These are phyloP conservation scores for Ammodytes dubius DNA, from an alignment of 2,113 vertebrate species.

Conservation along the genomic window DNA sequence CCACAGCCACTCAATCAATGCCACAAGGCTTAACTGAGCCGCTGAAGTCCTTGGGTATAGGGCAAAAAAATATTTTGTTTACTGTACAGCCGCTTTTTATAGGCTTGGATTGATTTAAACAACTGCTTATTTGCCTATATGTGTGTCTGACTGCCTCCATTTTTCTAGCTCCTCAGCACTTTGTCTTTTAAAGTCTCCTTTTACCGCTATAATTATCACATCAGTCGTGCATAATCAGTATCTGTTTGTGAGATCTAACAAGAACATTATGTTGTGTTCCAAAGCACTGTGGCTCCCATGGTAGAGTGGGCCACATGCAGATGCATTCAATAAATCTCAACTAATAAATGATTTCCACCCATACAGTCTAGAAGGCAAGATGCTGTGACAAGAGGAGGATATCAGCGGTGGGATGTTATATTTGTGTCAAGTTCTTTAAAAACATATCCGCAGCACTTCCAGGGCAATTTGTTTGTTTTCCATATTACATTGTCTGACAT, in stretches of 20 bases:
- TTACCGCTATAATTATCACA: constrained; percentile 1
- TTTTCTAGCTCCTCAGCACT: background rate
- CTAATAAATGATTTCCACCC: constrained; percentile 20
- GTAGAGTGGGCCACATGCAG: background rate
- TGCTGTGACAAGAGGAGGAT: constrained; percentile 1
- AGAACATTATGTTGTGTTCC: constrained; percentile 1
- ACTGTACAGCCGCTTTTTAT: constrained; percentile 26
- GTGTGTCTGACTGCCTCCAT: background rate
- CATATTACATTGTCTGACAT: constrained; percentile 20
- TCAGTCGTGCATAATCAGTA: constrained; percentile 5
- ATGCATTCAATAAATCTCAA: constrained; percentile 17
- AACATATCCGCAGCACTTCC: constrained; percentile 17
- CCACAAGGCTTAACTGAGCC: constrained; percentile 10
- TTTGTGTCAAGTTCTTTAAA: constrained; percentile 38
- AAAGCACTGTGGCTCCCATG: background rate
- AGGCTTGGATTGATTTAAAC: constrained; percentile 9
- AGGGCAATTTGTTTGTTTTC: constrained; percentile 22
- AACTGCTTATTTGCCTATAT: background rate
- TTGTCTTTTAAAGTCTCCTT: background rate
- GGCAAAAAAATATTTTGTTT: constrained; percentile 4
- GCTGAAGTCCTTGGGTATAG: constrained; percentile 18
- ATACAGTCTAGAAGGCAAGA: background rate
- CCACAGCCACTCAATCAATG: constrained; percentile 27
- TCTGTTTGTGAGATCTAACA: background rate
- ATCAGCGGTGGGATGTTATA: constrained; percentile 24